A percentile compares a stretch with the other conserved stretches of the same genome.
Conservation (phyloP, 2,797 vertebrate genomes). For the Chiroxiphia lanceolata region DNA sequence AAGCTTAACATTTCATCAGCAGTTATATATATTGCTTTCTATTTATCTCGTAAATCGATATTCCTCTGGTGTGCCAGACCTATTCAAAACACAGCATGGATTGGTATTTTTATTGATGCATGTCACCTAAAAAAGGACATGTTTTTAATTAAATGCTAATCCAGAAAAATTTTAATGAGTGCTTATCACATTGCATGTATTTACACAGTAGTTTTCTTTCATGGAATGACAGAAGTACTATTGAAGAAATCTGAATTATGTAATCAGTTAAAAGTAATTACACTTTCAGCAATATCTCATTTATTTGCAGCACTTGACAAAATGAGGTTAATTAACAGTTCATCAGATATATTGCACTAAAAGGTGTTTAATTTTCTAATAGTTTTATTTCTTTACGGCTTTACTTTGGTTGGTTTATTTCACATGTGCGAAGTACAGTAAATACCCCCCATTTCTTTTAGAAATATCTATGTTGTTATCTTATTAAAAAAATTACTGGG, state of each 20-base stretch:
- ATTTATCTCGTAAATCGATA: conserved; percentile 72
- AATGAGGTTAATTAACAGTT: conserved; percentile 11
- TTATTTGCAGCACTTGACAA: conserved; percentile 57
- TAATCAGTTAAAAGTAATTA: conserved; percentile 67
- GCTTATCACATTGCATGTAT: conserved; percentile 68
- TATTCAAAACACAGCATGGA: background rate
- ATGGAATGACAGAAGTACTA: conserved; percentile 39
- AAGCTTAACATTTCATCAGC: conserved; percentile 65
- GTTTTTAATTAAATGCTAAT: conserved; percentile 79
- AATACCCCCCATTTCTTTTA: background rate
- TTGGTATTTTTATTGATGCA: conserved; percentile 70
- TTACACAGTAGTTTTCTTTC: conserved; percentile 67
- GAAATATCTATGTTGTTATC: background rate
- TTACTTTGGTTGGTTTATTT: background rate
- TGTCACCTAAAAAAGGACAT: conserved; percentile 70
- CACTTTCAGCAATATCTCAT: conserved; percentile 48
- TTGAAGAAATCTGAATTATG: conserved; percentile 67
- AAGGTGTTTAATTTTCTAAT: background rate
- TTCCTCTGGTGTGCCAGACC: conserved; percentile 44
- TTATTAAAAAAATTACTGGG: background rate
- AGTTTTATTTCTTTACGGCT: background rate
- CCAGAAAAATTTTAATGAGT: conserved; percentile 68
- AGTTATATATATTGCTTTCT: conserved; percentile 69
- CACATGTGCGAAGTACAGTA: background rate
- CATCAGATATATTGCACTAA: background rate